Evolutionary conservation across 2,113 vertebrate genomes (phyloP), one percentile per base, ranked within the genome.

Genomic region (Stomatorhinus ivindoensis): DNA sequence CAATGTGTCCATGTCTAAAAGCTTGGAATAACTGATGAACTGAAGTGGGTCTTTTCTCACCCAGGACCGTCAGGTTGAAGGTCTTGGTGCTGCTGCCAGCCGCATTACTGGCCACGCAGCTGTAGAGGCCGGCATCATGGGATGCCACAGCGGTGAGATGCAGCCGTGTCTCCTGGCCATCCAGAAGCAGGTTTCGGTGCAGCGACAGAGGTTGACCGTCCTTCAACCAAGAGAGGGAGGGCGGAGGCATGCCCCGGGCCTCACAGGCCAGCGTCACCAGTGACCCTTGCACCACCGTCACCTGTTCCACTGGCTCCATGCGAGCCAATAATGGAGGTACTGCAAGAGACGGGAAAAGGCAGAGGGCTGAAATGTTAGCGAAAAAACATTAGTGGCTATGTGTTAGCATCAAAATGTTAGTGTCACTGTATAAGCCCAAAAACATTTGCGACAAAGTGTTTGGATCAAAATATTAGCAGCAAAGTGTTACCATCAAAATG

Each of bases 11-110:
- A 65, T 65, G 8, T n/a, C 58, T 65, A 76, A 76, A 76, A 76
- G 80, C 80, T 21, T 46, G 35, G 80, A 24, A 46, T 44, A 46
- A 31, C 44, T n/a, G 42, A 19, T 84, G 47, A 53, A 17, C n/a
- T 86, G 48, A 86, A 27, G 84, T 48, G 15, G 13, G 8, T 27
- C n/a, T 53, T 15, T 19, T 92, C 95, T 3, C 91, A 99, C 98
- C 97, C 53, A 95, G 95, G 73, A 98, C 96, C 0, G 95, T 95
- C 87, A 98, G 96, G 89, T 92, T 97, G 92, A 98, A 98, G 88
- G 93, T 94, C 93, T 98, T 97, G 53, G 96, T 97, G 83, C 95
- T 96, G 92, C 97, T 96, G 4, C 97, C 97, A 0, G 94, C 97
- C 91, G 96, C 95, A n/a, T 97, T 99, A 44, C 90, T 91, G 1